These are phyloP conservation scores for Cichladusa arquata DNA, from an alignment of 2,113 vertebrate species.

Conservation along the genomic window DNA sequence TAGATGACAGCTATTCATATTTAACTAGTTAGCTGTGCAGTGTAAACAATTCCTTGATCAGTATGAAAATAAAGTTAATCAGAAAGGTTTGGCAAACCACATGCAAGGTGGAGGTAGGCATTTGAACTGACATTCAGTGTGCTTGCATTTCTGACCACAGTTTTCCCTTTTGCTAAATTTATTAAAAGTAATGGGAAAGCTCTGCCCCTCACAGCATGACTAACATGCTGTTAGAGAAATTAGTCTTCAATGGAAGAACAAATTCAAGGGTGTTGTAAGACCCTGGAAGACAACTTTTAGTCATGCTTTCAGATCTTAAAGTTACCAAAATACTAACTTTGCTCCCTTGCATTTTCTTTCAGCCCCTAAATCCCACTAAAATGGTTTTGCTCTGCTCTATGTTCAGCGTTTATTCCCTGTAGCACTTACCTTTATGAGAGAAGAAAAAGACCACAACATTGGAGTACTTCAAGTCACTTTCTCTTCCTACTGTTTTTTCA, in stretches of 20 bases:
- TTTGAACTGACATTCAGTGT: background rate
- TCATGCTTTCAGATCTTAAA: background rate
- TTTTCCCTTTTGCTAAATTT: background rate
- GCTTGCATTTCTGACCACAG: background rate
- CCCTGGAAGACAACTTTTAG: background rate
- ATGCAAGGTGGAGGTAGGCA: background rate
- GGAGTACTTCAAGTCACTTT: background rate
- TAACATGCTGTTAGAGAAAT: background rate
- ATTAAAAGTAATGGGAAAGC: background rate
- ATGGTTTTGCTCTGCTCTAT: background rate
- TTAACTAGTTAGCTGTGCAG: background rate
- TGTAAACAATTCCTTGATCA: background rate
- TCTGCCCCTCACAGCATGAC: background rate
- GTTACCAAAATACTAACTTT: background rate
- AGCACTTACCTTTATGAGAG: background rate
- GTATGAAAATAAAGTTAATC: background rate
- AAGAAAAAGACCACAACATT: background rate
- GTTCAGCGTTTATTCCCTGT: background rate
- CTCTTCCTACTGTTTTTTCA: background rate
- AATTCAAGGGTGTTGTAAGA: background rate
- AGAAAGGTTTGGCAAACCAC: background rate
- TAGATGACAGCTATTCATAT: background rate
- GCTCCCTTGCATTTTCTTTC: background rate
- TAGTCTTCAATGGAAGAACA: background rate
- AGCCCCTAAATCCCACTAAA: background rate